Percentiles rank a stretch among this genome's conserved stretches.
Evolutionary conservation across 1,140 invertebrate species (phyloP).

Genomic region (Plodia interpunctella): DNA sequence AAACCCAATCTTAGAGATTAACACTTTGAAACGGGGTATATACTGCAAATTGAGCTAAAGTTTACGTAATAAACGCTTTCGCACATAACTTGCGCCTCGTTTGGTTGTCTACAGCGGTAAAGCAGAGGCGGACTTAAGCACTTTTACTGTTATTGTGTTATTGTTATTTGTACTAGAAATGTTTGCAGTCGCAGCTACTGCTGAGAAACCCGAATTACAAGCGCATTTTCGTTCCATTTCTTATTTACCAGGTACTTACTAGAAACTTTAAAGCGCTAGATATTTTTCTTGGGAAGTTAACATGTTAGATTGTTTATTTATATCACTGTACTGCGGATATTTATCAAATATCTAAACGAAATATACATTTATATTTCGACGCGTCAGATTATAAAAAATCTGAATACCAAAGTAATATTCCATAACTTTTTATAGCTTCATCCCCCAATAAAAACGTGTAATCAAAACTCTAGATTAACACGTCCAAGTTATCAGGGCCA

Average conservation of each 20-base stretch:
- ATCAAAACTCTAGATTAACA: constrained; percentile 28
- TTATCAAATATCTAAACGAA: no score
- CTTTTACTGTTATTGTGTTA: constrained; percentile 33
- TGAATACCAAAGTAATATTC: neutral
- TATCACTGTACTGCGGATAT: no score
- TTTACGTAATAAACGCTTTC: neutral
- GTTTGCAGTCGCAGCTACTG: constrained; percentile 23
- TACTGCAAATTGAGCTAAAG: neutral
- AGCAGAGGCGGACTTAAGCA: constrained; percentile 23
- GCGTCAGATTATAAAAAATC: neutral
- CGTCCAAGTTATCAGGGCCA: constrained; percentile 25
- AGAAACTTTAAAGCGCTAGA: neutral
- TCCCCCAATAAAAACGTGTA: constrained; percentile 18
- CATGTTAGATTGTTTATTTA: neutral
- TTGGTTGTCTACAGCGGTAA: no score
- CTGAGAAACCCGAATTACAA: constrained; percentile 2
- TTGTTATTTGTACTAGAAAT: constrained; percentile 31
- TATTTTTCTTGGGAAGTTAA: neutral
- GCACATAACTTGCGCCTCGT: neutral
- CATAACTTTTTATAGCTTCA: neutral
- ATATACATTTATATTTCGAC: no score
- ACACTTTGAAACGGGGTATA: no score
- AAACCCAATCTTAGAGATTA: no score
- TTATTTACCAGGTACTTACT: constrained; percentile 19
- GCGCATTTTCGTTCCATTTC: constrained; percentile 13